phyloP scores from a whole-genome alignment of 2,113 vertebrate genomes.

The Tragelaphus imberbis region DNA sequence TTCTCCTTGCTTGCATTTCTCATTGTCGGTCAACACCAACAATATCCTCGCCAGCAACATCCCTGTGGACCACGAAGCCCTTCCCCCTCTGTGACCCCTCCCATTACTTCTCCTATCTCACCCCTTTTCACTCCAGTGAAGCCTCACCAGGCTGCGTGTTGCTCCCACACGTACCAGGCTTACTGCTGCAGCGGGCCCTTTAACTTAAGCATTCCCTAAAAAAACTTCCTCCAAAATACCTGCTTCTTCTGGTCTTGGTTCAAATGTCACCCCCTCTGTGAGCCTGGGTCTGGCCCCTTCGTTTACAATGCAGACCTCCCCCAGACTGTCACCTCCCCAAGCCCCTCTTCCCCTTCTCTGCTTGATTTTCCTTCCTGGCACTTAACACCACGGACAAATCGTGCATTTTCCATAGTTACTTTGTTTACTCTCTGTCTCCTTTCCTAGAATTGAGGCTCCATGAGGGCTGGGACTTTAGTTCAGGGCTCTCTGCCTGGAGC shows the following conservation, averaged over 20 bases:
- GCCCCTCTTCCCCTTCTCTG: not conserved
- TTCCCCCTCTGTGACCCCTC: not conserved
- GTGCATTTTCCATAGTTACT: not conserved
- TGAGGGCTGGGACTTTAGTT: not conserved
- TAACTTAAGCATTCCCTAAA: not conserved
- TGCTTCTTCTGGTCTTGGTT: not conserved
- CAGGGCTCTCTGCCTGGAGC: too few species aligned
- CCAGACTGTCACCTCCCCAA: not conserved
- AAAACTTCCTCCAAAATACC: not conserved
- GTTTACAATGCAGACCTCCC: not conserved
- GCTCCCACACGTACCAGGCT: rapidly evolving
- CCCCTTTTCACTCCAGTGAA: too few species aligned
- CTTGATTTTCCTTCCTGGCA: not conserved
- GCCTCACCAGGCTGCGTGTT: not conserved
- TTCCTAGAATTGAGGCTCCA: not conserved
- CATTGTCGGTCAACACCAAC: not conserved
- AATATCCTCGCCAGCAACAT: not conserved
- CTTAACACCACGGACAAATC: not conserved
- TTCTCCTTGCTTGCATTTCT: not conserved
- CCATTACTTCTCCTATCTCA: not conserved
- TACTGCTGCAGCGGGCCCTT: rapidly evolving
- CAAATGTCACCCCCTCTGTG: not conserved
- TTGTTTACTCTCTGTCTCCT: not conserved
- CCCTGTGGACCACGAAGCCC: rapidly evolving
- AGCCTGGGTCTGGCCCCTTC: not conserved